A percentile compares a stretch with the other conserved stretches of the same genome.
Evolutionary conservation across 2,888 invertebrate genomes (phyloP).

Genomic region (Erynnis tages): DNA sequence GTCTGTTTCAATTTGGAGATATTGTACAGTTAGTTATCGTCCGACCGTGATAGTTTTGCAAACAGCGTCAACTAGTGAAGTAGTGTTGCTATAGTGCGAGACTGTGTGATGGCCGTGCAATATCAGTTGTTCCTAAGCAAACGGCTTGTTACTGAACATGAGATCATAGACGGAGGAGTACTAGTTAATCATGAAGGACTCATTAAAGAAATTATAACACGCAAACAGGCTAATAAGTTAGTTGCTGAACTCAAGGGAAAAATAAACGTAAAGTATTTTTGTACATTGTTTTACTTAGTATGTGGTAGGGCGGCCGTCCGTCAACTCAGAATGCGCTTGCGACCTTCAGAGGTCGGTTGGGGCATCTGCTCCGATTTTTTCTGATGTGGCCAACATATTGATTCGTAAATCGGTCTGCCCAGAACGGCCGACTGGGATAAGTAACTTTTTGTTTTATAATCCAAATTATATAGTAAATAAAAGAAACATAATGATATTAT

Average conservation of each 20-base stretch:
- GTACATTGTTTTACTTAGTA: no score
- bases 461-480: slow-evolving; percentile 5
- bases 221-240: slow-evolving; percentile 68
- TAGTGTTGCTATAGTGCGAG: slow-evolving; percentile 36
- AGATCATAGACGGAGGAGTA: slow-evolving; percentile 81
- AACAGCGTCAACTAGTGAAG: slow-evolving; percentile 39
- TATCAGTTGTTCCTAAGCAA: slow-evolving; percentile 67
- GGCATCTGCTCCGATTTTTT: slow-evolving; percentile 35
- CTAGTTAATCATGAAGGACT: slow-evolving; percentile 81
- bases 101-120: slow-evolving; percentile 47
- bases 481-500: no score
- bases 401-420: slow-evolving; percentile 18
- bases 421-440: slow-evolving; percentile 11
- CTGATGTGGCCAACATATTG: slow-evolving; percentile 32
- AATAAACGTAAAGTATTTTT: slow-evolving; percentile 68
- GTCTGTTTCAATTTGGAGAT: slow-evolving; percentile 31
- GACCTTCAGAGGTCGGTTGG: slow-evolving; percentile 38
- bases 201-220: slow-evolving; percentile 77
- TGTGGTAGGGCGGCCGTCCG: slow-evolving; percentile 30
- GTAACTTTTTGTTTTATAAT: slow-evolving; percentile 4
- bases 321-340: slow-evolving; percentile 30
- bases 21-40: slow-evolving; percentile 34
- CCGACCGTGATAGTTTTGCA: slow-evolving; percentile 36
- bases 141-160: slow-evolving; percentile 75
- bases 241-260: slow-evolving; percentile 68